Conservation (phyloP, 2,113 vertebrate species). For the Nycticryphes semicollaris region DNA sequence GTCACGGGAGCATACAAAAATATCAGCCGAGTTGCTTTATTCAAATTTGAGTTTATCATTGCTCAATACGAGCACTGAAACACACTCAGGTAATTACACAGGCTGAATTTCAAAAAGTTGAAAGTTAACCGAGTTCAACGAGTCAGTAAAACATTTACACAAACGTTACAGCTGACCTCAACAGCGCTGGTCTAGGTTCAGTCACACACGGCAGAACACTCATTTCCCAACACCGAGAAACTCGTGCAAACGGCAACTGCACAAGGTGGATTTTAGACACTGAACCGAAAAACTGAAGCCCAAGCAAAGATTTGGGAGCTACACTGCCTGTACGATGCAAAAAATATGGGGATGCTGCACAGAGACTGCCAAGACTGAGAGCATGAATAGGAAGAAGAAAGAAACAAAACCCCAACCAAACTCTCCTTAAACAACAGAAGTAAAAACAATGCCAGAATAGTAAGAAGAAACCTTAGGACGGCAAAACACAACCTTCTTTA, state of each 20-base stretch:
- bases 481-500: neutral
- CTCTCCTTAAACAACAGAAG: neutral
- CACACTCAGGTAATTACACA: neutral
- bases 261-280: neutral
- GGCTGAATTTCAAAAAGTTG: neutral
- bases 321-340: neutral
- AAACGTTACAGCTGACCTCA: neutral
- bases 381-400: neutral
- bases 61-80: neutral
- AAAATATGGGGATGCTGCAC: neutral
- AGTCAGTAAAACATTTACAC: slow-evolving; percentile 56
- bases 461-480: neutral
- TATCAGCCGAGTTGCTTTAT: neutral
- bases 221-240: neutral
- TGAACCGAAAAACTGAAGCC: neutral
- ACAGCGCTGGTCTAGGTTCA: neutral
- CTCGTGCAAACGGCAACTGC: neutral
- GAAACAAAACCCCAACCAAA: accelerated
- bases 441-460: neutral
- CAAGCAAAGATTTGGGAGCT: neutral
- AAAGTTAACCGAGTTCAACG: neutral
- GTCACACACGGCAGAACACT: neutral
- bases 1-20: neutral
- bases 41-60: neutral
- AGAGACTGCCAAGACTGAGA: neutral